Percentiles rank a stretch among this genome's conserved stretches.
phyloP scores from a whole-genome alignment of 2,888 invertebrate genomes.

The Steromphala cineraria region DNA sequence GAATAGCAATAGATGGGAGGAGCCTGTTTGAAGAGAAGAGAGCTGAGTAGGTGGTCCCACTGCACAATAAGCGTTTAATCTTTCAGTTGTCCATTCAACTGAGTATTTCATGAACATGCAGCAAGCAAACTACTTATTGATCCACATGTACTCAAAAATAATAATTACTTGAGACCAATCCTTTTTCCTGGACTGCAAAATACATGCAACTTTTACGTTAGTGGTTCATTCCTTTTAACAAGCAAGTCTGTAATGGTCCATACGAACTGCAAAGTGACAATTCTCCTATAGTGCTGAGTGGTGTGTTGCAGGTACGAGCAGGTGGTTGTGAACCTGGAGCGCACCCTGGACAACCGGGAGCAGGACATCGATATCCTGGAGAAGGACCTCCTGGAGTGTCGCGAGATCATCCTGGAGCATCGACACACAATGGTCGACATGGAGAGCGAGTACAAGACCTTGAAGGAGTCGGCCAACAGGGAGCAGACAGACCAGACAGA shows the following conservation, averaged over 20 bases:
- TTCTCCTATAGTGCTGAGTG: no score
- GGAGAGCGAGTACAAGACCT: slow-evolving; percentile 28
- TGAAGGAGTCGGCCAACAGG: slow-evolving; percentile 25
- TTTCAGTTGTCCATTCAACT: no score
- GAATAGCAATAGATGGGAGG: not conserved
- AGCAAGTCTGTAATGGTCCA: no score
- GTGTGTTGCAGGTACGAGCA: slow-evolving; percentile 37
- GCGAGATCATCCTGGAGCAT: slow-evolving; percentile 46
- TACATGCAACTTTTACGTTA: no score
- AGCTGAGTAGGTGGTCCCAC: slow-evolving; percentile 3
- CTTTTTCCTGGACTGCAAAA: no score
- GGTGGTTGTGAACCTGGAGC: slow-evolving; percentile 45
- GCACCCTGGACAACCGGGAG: slow-evolving; percentile 54
- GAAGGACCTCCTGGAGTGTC: slow-evolving; percentile 49
- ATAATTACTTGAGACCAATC: no score
- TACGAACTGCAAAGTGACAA: not conserved
- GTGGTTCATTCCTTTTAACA: no score
- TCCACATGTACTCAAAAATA: no score
- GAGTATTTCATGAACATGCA: no score
- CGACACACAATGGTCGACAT: slow-evolving; percentile 40
- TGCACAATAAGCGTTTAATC: no score
- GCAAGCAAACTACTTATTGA: no score
- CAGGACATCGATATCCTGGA: slow-evolving; percentile 53
- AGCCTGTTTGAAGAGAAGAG: not conserved
- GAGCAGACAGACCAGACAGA: slow-evolving; percentile 32